phyloP scores from a whole-genome alignment of 2,113 vertebrate species.

The Aepyceros melampus region DNA sequence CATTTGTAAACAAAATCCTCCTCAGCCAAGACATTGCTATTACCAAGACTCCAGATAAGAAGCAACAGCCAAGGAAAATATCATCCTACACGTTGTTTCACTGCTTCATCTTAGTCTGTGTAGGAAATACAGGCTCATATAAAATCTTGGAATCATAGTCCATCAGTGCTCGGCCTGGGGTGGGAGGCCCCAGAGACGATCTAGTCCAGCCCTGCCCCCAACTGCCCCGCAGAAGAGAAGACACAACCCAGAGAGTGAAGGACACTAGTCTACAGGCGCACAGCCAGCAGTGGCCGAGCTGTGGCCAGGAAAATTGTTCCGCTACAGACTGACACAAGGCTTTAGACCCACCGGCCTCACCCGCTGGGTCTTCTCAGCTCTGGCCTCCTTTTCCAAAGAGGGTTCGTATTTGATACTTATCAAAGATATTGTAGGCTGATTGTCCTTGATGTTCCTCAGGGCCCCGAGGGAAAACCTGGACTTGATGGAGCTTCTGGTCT shows the following conservation, averaged over 20 bases:
- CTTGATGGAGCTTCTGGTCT: constrained; percentile 82
- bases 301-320: background rate
- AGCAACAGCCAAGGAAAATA: background rate
- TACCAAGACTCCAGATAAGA: background rate
- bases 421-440: background rate
- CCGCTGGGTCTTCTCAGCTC: background rate
- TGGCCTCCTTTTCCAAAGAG: background rate
- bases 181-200: background rate
- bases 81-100: background rate
- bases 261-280: background rate
- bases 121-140: background rate
- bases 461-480: constrained; percentile 84
- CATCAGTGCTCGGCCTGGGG: background rate
- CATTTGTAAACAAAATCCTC: background rate
- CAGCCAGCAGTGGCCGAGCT: background rate
- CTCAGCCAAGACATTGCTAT: background rate
- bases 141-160: background rate
- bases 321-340: background rate
- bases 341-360: background rate
- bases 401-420: background rate
- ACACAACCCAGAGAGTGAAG: background rate
- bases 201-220: background rate
- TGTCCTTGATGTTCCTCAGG: constrained; percentile 78
- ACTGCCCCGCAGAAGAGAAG: background rate
- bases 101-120: background rate